Base-by-base conservation (phyloP, 2,113 vertebrate species). In the Peucedramus taeniatus region DNA sequence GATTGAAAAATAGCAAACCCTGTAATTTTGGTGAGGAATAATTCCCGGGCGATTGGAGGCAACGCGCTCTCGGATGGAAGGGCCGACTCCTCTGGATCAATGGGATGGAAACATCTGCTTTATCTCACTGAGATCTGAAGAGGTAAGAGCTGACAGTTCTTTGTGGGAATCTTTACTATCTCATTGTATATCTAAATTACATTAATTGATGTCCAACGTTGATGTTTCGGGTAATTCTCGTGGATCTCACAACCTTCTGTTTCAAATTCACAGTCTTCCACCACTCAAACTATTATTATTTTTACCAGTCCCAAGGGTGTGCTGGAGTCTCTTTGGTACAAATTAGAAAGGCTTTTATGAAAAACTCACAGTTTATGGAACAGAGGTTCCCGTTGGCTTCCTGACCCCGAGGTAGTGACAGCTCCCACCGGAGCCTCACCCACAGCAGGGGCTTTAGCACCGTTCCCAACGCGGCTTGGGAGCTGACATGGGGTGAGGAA, bases 281-380 rank as follows among this genome's bases (percentile, higher is more conserved):
- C 94, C 88, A 94, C 95, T 96, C 83, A n/a, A 86, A 83, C 92
- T 94, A 83, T 96, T 97, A 95, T 96, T 94, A 93, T 93, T 96
- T 96, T 96, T 96, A 97, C 92, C 90, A 90, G 94, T 88, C 94
- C 94, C 95, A 60, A 44, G 92, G 85, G 92, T 5, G 83, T 93
- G 83, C 94, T 97, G 42, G 79, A 74, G 85, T 19, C 78, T 86
- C 79, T 94, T 93, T 93, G 88, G 85, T 93, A 92, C 87, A 96
- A 96, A 96, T 96, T 94, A 93, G 83, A 79, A 16, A 66, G 94
- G 69, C 91, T 96, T 95, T 84, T 27, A 92, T 89, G 88, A 86
- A 97, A 88, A 94, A 66, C 90, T 94, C 91, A 83, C 86, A 86
- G 94, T 94, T 94, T 92, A 47, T 69, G 83, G 79, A 81, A 31